Percentiles rank a stretch among this genome's conserved stretches.
These are phyloP conservation scores for Eumerus sabulonum DNA, from an alignment of 2,888 invertebrate species.

Conservation along the genomic window DNA sequence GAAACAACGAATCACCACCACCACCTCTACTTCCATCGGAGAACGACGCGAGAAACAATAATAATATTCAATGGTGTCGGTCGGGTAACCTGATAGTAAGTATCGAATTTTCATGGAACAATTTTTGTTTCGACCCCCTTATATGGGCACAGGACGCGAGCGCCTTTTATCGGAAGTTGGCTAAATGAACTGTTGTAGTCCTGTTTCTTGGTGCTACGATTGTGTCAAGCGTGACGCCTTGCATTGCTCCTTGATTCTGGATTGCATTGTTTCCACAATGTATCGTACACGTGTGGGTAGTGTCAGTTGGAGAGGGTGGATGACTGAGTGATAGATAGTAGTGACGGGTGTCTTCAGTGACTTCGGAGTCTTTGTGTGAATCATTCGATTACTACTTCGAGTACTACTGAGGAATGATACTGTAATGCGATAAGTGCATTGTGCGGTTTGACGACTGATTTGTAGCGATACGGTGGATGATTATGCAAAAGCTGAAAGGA, in stretches of 20 bases:
- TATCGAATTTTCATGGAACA: constrained; percentile 36
- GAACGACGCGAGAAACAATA: constrained; percentile 31
- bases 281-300: background rate
- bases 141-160: constrained; percentile 6
- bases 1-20: constrained; percentile 42
- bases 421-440: constrained; percentile 67
- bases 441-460: constrained; percentile 61
- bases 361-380: background rate
- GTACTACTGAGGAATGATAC: constrained; percentile 41
- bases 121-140: constrained; percentile 20
- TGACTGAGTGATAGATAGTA: constrained; percentile 42
- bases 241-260: constrained; percentile 28
- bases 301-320: constrained; percentile 13
- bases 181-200: constrained; percentile 44
- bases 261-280: constrained; percentile 19
- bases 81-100: constrained; percentile 42
- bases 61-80: constrained; percentile 46
- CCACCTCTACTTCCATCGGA: background rate
- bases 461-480: constrained; percentile 60
- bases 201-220: constrained; percentile 12
- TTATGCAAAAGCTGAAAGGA: constrained; percentile 38
- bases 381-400: constrained; percentile 44
- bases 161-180: constrained; percentile 41
- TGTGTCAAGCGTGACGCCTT: constrained; percentile 31
- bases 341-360: constrained; percentile 39